Evolutionary conservation across 2,888 invertebrate species (phyloP).

Genomic region (Apotomis turbidana): DNA sequence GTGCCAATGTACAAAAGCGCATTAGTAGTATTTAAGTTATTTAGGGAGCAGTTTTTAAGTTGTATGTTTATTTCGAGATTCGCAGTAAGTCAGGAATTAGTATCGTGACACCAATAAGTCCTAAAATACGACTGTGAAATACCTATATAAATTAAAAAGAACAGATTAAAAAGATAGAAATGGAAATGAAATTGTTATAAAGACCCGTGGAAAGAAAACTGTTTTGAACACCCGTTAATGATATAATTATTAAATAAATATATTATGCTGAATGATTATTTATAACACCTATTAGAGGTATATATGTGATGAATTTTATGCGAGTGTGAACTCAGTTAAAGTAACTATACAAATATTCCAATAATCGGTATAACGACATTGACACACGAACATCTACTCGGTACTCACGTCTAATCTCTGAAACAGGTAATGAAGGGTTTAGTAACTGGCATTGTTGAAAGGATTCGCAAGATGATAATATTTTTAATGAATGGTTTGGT

Average conservation of each 20-base stretch:
- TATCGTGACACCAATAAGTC: constrained; percentile 28
- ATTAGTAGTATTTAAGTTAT: too few relatives aligned
- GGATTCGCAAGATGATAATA: constrained; percentile 11
- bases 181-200: constrained; percentile 58
- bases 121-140: constrained; percentile 16
- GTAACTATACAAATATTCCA: constrained; percentile 33
- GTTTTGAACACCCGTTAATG: constrained; percentile 76
- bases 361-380: constrained; percentile 63
- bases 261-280: constrained; percentile 56
- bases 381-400: constrained; percentile 74
- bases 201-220: constrained; percentile 68
- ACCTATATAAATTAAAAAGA: constrained; percentile 4
- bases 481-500: constrained; percentile 25
- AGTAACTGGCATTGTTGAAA: constrained; percentile 53
- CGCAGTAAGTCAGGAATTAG: constrained; percentile 28
- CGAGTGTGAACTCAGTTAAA: constrained; percentile 43
- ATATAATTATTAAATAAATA: constrained; percentile 22
- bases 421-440: constrained; percentile 78
- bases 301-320: constrained; percentile 38
- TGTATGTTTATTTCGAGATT: constrained; percentile 16
- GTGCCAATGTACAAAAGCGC: neutral
- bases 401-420: constrained; percentile 84
- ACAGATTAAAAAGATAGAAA: constrained; percentile 19
- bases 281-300: constrained; percentile 54
- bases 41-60: neutral